Evolutionary conservation across 1,140 invertebrate species (phyloP).

Genomic region (Chymomyza costata): DNA sequence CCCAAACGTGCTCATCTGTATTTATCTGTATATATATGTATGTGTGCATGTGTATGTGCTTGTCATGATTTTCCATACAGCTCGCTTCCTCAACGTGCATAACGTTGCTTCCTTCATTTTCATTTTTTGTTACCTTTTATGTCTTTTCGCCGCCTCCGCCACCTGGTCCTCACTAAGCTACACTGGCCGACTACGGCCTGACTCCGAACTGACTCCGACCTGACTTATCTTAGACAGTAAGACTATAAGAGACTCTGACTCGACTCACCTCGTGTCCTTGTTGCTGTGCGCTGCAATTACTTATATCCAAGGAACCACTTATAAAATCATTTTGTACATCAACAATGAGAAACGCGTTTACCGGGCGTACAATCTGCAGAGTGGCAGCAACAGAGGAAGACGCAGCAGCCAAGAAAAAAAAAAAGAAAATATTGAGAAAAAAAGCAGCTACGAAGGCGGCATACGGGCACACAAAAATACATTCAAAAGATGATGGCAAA

Average conservation of each 20-base stretch:
- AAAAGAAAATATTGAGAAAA: slow-evolving; percentile 16
- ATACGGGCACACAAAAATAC: background rate
- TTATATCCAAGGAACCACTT: slow-evolving; percentile 93
- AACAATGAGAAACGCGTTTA: slow-evolving; percentile 93
- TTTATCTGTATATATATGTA: no score
- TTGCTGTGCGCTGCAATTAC: slow-evolving; percentile 93
- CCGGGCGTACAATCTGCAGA: slow-evolving; percentile 87
- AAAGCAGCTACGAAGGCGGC: slow-evolving; percentile 2
- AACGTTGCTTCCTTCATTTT: slow-evolving; percentile 59
- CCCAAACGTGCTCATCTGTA: slow-evolving; percentile 36
- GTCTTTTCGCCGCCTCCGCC: slow-evolving; percentile 54
- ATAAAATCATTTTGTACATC: slow-evolving; percentile 99
- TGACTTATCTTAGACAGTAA: slow-evolving; percentile 10
- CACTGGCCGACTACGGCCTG: slow-evolving; percentile 45
- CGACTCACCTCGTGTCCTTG: slow-evolving; percentile 86
- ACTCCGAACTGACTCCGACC: slow-evolving; percentile 10
- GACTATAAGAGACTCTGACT: slow-evolving; percentile 28
- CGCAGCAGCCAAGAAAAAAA: slow-evolving; percentile 5
- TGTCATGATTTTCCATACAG: background rate
- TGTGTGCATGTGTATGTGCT: no score
- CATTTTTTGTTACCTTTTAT: slow-evolving; percentile 69
- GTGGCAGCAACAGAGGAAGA: slow-evolving; percentile 34
- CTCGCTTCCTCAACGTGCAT: slow-evolving; percentile 11
- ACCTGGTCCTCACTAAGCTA: slow-evolving; percentile 29
- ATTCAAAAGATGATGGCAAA: background rate